Conservation (phyloP, 2,113 vertebrate species). For the Tychaedon coryphoeus region DNA sequence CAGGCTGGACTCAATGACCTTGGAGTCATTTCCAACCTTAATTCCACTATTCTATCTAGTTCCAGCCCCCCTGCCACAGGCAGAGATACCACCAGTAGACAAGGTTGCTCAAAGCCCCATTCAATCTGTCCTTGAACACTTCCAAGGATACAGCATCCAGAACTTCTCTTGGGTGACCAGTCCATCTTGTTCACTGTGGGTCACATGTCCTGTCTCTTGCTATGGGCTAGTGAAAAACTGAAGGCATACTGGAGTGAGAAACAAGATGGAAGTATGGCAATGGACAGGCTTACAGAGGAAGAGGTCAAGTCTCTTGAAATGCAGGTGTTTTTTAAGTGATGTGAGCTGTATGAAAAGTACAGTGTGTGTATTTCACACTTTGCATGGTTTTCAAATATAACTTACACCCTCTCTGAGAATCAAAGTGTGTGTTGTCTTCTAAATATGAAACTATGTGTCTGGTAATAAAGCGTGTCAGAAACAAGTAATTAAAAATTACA, state of each 20-base stretch:
- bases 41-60: neutral
- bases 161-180: neutral
- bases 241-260: neutral
- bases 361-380: neutral
- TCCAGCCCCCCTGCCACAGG: rapidly evolving
- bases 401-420: neutral
- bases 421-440: neutral
- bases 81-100: neutral
- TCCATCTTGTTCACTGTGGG: neutral
- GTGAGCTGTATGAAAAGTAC: neutral
- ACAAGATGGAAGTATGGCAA: neutral
- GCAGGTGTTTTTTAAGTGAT: neutral
- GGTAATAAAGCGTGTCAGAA: neutral
- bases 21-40: neutral
- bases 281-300: neutral
- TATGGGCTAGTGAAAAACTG: neutral
- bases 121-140: neutral
- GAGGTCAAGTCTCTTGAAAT: neutral
- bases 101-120: neutral
- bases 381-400: neutral
- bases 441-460: neutral
- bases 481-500: neutral
- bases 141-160: neutral
- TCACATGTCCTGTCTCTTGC: neutral
- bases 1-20: neutral